Evolutionary conservation across 2,113 vertebrate species (phyloP).

Genomic region (Syrrhaptes paradoxus): DNA sequence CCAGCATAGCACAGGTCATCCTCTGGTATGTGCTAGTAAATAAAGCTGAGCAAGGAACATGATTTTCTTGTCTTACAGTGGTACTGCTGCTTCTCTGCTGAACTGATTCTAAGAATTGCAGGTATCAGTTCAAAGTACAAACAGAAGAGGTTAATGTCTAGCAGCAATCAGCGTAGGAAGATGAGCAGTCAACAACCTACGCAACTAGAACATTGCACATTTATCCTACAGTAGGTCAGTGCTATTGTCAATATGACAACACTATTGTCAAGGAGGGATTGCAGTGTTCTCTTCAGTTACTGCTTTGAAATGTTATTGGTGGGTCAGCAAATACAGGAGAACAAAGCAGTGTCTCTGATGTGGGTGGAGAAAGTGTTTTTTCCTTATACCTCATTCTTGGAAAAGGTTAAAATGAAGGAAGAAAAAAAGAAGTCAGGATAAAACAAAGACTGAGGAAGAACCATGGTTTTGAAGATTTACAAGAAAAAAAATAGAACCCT

Average conservation of each 20-base stretch:
- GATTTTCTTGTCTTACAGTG: neutral
- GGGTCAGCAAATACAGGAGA: neutral
- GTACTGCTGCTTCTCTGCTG: neutral
- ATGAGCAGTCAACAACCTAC: neutral
- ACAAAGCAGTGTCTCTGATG: neutral
- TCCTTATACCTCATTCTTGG: neutral
- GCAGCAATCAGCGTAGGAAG: neutral
- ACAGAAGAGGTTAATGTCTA: neutral
- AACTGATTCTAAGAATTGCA: neutral
- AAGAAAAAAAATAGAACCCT: neutral
- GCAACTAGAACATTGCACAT: neutral
- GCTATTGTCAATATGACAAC: neutral
- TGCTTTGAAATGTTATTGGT: neutral
- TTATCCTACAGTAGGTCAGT: neutral
- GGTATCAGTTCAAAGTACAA: neutral
- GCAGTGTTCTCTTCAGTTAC: neutral
- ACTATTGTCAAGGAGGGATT: neutral
- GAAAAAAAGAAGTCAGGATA: neutral
- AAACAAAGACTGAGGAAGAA: neutral
- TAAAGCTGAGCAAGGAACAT: neutral
- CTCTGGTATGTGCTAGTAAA: neutral
- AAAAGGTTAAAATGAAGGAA: neutral
- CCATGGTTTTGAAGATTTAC: neutral
- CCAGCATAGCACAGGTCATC: neutral
- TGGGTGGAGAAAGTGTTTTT: rapidly evolving